Evolutionary conservation across 2,888 invertebrate species (phyloP), one percentile per base, ranked within the genome.

Genomic region (Synergus japonicus): DNA sequence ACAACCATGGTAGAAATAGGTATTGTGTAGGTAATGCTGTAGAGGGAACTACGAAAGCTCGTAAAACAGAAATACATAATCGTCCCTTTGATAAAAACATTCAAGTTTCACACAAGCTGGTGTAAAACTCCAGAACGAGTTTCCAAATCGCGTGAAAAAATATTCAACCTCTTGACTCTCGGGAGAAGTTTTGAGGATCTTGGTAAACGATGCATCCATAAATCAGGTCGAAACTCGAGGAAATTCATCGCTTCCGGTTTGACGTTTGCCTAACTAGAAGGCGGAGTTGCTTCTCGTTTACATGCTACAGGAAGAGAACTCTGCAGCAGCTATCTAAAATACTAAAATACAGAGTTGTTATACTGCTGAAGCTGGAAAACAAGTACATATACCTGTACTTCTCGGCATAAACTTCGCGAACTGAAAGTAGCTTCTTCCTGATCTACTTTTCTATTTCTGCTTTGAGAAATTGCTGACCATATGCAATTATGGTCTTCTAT

Each of bases 391-490:
- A 37, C 76, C 65, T 60, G 29, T 43, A 41, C 44, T 79, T 79
- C 80, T 76, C 41, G 37, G 22, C 60, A 18, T 22, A 60, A 60
- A 58, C 65, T 15, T 37, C 13, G 29, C 29, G 29, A 64, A 64
- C 37, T 15, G 64, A 66, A 43, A 66, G n/a, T 18, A 60, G 60
- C 80, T 79, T 46, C 78, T 79, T 79, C 79, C 29, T 22, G 64
- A 22, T 54, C 65, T 37, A 65, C 64, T 65, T 66, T 37, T n/a
- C 43, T 41, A 10, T 66, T 66, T 13, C 4, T 18, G 13, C 37
- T 64, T 60, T 41, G 80, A 77, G 63, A 77, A 73, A 77, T 67
- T 41, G 13, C 66, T 9, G 58, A 60, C 22, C 18, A 41, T 18
- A 18, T 18, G 8, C 18, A 2, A 58, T 58, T 58, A 58, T 58